Conservation (phyloP, 1,140 invertebrate genomes). For the Periplaneta americana region DNA sequence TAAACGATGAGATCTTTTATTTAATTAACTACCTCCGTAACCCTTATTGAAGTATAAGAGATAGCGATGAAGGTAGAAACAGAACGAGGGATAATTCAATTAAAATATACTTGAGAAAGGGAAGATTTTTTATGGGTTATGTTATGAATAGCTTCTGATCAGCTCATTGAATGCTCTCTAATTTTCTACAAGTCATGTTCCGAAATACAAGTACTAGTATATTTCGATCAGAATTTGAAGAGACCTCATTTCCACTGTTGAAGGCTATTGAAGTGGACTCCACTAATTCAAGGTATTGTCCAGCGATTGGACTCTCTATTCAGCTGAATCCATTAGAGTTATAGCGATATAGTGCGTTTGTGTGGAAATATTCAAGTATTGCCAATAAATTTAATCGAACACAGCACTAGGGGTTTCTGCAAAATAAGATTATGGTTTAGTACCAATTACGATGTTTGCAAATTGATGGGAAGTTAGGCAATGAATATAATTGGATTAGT, state of each 20-base stretch:
- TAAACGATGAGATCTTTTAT: not conserved
- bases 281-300: not conserved
- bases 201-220: not conserved
- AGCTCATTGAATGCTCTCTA: not conserved
- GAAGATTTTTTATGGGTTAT: not conserved
- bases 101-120: not conserved
- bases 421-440: no score
- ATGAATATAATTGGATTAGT: no score
- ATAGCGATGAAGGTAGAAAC: not conserved
- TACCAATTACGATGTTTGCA: no score
- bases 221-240: not conserved
- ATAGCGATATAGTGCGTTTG: no score
- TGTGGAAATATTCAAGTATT: no score
- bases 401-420: no score
- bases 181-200: not conserved
- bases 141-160: not conserved
- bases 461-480: no score
- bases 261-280: not conserved
- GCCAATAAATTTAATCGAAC: no score
- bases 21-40: not conserved
- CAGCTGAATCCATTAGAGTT: no score
- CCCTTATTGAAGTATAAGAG: not conserved
- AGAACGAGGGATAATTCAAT: not conserved
- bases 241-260: not conserved
- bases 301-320: no score